These are phyloP conservation scores for Amiota minor DNA, from an alignment of 2,888 invertebrate species.

Conservation along the genomic window DNA sequence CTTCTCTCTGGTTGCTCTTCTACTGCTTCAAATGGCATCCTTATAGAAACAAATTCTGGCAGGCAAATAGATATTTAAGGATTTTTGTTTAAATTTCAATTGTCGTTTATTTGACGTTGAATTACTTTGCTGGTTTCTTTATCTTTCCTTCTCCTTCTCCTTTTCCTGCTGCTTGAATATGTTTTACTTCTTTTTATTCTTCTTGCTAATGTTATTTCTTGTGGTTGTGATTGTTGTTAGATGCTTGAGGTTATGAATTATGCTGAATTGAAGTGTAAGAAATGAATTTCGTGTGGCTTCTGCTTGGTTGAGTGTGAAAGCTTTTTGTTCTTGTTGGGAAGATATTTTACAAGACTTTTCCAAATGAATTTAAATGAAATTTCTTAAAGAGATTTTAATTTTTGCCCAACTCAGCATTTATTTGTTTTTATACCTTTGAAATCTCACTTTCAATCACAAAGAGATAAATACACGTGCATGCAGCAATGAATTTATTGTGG, in stretches of 20 bases:
- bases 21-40: neutral
- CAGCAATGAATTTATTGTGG: too few species aligned
- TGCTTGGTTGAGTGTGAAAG: too few species aligned
- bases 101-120: neutral
- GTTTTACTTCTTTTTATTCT: neutral
- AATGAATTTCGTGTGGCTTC: too few species aligned
- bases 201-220: conserved; percentile 25
- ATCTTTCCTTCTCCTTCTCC: neutral
- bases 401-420: too few species aligned
- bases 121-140: neutral
- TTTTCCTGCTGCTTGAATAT: neutral
- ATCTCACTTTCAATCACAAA: too few species aligned
- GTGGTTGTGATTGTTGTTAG: conserved; percentile 43
- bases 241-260: conserved; percentile 28
- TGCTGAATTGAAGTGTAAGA: too few species aligned
- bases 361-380: too few species aligned
- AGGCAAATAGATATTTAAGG: conserved; percentile 10
- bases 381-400: too few species aligned
- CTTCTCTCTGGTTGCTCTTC: neutral
- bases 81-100: neutral
- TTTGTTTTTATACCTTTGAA: too few species aligned
- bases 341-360: too few species aligned
- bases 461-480: too few species aligned
- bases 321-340: too few species aligned
- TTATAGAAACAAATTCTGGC: neutral